Evolutionary conservation across 1,140 invertebrate species (phyloP), one percentile per base, ranked within the genome.

Genomic region (Pentalonia nigronervosa): DNA sequence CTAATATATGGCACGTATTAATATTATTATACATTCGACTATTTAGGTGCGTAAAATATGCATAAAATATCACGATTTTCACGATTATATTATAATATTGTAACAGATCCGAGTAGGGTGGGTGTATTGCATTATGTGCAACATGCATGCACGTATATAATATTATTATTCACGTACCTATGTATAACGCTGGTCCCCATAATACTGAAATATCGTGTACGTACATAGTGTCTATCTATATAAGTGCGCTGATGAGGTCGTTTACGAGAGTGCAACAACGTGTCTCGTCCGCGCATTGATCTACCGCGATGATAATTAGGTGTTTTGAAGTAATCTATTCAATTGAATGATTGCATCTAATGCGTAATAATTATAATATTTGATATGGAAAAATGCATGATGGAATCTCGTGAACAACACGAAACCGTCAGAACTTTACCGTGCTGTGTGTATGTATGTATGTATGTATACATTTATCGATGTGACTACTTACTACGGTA

Each of bases 201-300:
- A 3, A 41, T 14, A 67, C 60, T n/a, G 30, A 30, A n/a, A 67
- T n/a, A 67, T 14, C 60, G 11, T n/a, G 60, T 67, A 7, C 14
- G n/a, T 56, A 6, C 6, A 76, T 0, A n/a, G 14, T n/a, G n/a
- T 9, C 14, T 67, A 30, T 7, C 56, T 76, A 76, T 1, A 17
- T n/a, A 34, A 76, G 60, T 76, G 14, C n/a, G 14, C 60, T 14
- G 60, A 76, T 76, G 83, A 86, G 83, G 83, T 86, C 84, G 84
- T 48, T 30, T n/a, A 87, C 25, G 41, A 87, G 84, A 87, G 84
- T 87, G 30, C 84, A 30, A 87, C 84, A 30, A n/a, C 84, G 83
- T 48, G 86, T 88, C 45, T 48, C 14, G 45, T 48, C 45, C 45
- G 6, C 7, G 41, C 25, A 21, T 8, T 20, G 86, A 34, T 88